Evolutionary conservation across 2,797 vertebrate species (phyloP).

Genomic region (Dermochelys coriacea): DNA sequence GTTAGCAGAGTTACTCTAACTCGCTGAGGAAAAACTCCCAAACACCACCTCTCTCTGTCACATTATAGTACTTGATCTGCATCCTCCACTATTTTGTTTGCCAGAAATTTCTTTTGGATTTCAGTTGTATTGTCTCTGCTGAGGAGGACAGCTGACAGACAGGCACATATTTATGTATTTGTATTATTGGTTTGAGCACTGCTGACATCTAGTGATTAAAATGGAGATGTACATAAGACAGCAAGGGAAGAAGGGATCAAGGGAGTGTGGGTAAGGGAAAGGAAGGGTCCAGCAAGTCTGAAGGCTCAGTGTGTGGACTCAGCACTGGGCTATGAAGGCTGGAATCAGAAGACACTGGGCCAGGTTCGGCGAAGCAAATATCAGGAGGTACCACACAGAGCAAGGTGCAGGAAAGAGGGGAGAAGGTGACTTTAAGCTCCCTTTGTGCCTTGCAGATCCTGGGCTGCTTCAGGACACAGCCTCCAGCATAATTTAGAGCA

Average conservation of each 20-base stretch:
- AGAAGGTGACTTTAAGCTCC: not conserved
- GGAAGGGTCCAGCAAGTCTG: not conserved
- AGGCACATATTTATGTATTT: not conserved
- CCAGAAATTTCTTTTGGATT: not conserved
- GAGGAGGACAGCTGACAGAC: rapidly evolving
- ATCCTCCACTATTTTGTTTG: not conserved
- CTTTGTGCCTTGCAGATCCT: not conserved
- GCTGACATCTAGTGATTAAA: slow-evolving; percentile 5
- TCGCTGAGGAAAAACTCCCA: not conserved
- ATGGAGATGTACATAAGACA: not conserved
- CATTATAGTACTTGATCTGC: not conserved
- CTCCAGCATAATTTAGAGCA: no score
- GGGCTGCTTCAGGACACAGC: not conserved
- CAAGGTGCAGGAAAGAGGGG: not conserved
- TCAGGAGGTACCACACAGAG: not conserved
- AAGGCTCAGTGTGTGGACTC: not conserved
- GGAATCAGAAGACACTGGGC: not conserved
- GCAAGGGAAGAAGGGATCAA: not conserved
- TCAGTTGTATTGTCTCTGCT: rapidly evolving
- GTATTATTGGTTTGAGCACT: not conserved
- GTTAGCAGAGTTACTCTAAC: rapidly evolving
- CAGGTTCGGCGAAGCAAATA: not conserved
- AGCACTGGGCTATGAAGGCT: not conserved
- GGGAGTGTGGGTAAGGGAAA: not conserved
- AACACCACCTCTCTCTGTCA: not conserved